phyloP scores from a whole-genome alignment of 2,113 vertebrate genomes.

The Copsychus sechellarum region DNA sequence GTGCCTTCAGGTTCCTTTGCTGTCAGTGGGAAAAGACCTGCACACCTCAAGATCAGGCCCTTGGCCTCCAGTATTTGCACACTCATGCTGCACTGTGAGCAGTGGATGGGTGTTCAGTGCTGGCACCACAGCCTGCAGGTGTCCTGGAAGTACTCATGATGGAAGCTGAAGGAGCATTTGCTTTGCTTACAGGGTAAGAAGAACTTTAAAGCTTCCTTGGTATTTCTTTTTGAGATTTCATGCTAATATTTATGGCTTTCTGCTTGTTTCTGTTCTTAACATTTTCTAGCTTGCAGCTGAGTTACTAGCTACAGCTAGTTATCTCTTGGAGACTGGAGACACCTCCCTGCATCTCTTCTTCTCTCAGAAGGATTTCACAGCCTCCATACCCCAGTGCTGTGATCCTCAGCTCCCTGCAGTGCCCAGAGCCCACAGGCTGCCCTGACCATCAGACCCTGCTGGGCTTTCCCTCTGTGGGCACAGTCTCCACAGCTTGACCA shows the following conservation, averaged over 20 bases:
- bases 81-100: background rate
- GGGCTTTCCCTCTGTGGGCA: background rate
- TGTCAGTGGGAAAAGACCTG: background rate
- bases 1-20: background rate
- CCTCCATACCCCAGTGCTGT: background rate
- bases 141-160: background rate
- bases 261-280: background rate
- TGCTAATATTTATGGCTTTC: background rate
- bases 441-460: background rate
- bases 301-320: background rate
- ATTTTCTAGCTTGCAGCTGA: background rate
- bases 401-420: background rate
- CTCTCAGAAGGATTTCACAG: background rate
- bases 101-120: background rate
- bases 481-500: background rate
- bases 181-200: background rate
- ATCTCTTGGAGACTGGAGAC: background rate
- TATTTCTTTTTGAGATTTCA: background rate
- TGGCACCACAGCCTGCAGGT: background rate
- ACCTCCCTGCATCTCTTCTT: background rate
- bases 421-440: fast-evolving
- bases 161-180: background rate
- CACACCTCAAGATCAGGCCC: background rate
- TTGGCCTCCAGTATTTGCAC: background rate
- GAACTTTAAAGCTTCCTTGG: background rate